These are phyloP conservation scores for Periparus ater DNA, from an alignment of 2,797 vertebrate genomes.

Conservation along the genomic window DNA sequence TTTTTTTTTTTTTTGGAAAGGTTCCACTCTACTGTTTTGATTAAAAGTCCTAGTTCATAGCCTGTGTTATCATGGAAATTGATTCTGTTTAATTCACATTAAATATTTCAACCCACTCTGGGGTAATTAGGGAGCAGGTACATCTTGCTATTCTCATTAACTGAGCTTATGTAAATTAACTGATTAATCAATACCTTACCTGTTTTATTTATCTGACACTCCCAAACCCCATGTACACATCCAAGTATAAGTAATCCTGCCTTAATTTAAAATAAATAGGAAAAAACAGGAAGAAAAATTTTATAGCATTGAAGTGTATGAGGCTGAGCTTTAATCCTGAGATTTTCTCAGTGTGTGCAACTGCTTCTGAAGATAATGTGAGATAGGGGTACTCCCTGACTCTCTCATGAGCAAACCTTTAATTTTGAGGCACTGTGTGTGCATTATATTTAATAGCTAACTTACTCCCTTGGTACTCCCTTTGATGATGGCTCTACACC, in stretches of 20 bases:
- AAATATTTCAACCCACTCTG: neutral
- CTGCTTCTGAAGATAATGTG: constrained; percentile 10
- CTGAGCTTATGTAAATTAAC: neutral
- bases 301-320: neutral
- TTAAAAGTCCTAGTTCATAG: neutral
- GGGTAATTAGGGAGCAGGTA: neutral
- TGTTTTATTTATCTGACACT: neutral
- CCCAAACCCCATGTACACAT: neutral
- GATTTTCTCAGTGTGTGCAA: neutral
- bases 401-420: constrained; percentile 30
- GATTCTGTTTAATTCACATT: neutral
- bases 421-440: neutral
- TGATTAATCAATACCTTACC: neutral
- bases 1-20: neutral
- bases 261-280: neutral
- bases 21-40: neutral
- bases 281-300: neutral
- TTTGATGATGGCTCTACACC: constrained; percentile 44
- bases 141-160: neutral
- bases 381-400: neutral
- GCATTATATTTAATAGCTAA: constrained; percentile 41
- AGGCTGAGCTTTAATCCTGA: neutral
- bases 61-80: neutral
- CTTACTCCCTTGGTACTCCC: constrained; percentile 13
- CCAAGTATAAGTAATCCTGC: neutral